These are phyloP conservation scores for Haliclystus octoradiatus DNA, from an alignment of 30 jellyfish, hydroid and myxozoan species.

Conservation along the genomic window DNA sequence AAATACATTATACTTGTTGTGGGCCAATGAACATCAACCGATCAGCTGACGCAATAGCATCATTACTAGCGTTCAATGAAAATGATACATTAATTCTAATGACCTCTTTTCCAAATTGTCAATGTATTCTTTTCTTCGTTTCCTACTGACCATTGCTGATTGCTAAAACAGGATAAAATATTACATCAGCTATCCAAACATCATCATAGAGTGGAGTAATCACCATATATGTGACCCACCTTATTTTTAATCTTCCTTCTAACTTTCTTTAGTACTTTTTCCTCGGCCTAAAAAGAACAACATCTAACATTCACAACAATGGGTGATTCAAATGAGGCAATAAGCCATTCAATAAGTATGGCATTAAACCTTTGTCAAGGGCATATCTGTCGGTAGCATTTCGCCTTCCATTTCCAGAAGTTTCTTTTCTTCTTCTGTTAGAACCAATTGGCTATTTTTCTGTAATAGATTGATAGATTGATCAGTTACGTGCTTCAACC, in stretches of 20 bases:
- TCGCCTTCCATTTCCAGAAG: slow-evolving; percentile 74
- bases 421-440: slow-evolving; percentile 83
- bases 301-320: background rate
- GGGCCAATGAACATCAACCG: no score
- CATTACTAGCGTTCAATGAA: no score
- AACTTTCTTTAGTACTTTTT: slow-evolving; percentile 58
- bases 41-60: background rate
- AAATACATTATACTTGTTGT: no score
- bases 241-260: slow-evolving; percentile 74
- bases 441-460: slow-evolving; percentile 65
- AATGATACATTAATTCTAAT: no score
- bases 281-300: slow-evolving; percentile 47
- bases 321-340: background rate
- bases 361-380: slow-evolving; percentile 49
- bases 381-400: slow-evolving; percentile 62
- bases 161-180: slow-evolving; percentile 31
- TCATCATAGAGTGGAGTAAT: no score
- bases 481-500: background rate
- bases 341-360: background rate
- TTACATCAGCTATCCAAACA: no score
- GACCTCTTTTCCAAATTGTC: slow-evolving; percentile 82
- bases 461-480: no score
- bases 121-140: slow-evolving; percentile 76
- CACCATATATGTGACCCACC: slow-evolving; percentile 23
- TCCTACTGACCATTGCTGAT: slow-evolving; percentile 95